phyloP scores from a whole-genome alignment of 2,888 invertebrate species.

The Rotaria macrura region DNA sequence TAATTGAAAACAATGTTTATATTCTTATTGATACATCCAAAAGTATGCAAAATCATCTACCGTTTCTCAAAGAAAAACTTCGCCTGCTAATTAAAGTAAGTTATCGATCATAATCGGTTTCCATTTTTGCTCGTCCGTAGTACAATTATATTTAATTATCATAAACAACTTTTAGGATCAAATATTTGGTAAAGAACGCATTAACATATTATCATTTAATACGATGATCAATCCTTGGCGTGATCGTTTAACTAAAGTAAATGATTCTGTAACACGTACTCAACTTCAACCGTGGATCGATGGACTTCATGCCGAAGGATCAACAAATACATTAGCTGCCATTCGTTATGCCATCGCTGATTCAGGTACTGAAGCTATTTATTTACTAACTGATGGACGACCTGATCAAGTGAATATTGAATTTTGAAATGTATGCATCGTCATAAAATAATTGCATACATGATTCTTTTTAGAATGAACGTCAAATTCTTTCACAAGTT shows the following conservation, averaged over 20 bases:
- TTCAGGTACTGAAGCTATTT: conserved; percentile 47
- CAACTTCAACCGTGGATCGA: conserved; percentile 44
- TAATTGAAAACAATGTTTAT: conserved; percentile 49
- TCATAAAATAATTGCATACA: neutral
- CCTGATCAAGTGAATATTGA: conserved; percentile 46
- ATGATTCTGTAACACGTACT: conserved; percentile 42
- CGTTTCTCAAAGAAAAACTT: conserved; percentile 49
- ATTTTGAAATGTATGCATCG: neutral
- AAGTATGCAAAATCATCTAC: conserved; percentile 47
- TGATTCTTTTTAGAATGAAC: neutral
- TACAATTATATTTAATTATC: too few species aligned
- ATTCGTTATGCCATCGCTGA: conserved; percentile 46
- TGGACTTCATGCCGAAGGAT: conserved; percentile 45
- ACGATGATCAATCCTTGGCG: conserved; percentile 43
- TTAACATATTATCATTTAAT: conserved; percentile 48
- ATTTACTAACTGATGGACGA: conserved; percentile 48
- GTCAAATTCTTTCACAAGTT: conserved; percentile 46
- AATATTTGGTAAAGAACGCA: conserved; percentile 47
- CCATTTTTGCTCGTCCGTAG: too few species aligned
- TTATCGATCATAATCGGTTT: too few species aligned
- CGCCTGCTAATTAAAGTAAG: conserved; percentile 49
- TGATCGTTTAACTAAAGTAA: conserved; percentile 46
- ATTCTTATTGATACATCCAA: conserved; percentile 48
- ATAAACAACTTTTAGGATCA: conserved; percentile 42
- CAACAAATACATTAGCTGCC: conserved; percentile 48